Evolutionary conservation across 2,113 vertebrate species (phyloP), one percentile per base, ranked within the genome.

Genomic region (Grallaria varia): DNA sequence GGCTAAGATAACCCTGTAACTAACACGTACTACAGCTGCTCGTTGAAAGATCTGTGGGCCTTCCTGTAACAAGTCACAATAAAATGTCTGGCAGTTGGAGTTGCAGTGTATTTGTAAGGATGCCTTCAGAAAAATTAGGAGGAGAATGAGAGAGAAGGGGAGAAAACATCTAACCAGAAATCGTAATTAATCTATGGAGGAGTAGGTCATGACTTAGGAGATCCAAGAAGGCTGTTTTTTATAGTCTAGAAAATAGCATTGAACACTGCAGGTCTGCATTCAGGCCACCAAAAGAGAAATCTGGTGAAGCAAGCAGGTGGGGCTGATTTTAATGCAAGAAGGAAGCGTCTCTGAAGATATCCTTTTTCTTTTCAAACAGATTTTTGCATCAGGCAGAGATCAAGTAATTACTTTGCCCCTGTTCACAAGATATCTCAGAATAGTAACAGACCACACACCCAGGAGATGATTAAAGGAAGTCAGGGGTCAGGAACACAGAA

Each of bases 401-500:
- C 91, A 95, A 88, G 87, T 80, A 91, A 92, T 92, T 91, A 86
- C 87, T 76, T 68, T 82, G 92, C 63, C 37, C 82, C 84, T 75
- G 66, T 75, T 90, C 84, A 84, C 73, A 62, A 84, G 71, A 73
- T 84, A 87, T 64, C 81, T 91, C 68, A 58, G 64, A 87, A 93
- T 45, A 82, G 81, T 67, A 92, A 83, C 78, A 95, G 97, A 95
- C 95, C 92, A 93, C 97, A 95, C 95, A 97, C 84, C 68, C 87
- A 92, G 85, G 68, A 90, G 93, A 94, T 94, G 94, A 97, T 96
- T 95, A 96, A 92, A 95, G 93, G 85, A 68, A 95, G 79, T 84
- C 90, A 95, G 83, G 67, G 94, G 92, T 90, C 90, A 78, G 92
- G 52, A 89, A 55, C 78, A 89, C 80, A 82, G 62, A 53, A 87